Evolutionary conservation across 2,797 vertebrate genomes (phyloP).

Genomic region (Semaprochilodus insignis): DNA sequence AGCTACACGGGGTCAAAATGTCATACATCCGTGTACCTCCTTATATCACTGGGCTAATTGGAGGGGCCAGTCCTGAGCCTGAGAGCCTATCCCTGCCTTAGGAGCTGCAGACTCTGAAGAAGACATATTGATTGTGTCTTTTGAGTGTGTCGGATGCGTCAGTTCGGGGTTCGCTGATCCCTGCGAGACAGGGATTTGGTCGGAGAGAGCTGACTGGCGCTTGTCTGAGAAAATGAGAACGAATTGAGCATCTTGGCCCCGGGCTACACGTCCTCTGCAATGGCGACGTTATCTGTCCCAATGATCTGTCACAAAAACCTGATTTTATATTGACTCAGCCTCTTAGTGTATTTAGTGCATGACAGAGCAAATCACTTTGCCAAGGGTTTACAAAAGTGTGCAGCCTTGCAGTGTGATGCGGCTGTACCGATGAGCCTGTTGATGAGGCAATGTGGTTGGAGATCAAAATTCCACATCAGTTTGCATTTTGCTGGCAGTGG

Average conservation of each 20-base stretch:
- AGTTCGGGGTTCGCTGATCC: slow-evolving; percentile 42
- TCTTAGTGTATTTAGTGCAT: slow-evolving; percentile 21
- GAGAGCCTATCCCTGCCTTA: slow-evolving; percentile 18
- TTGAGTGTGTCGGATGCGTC: slow-evolving; percentile 67
- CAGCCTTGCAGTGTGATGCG: neutral
- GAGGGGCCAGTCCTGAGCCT: neutral
- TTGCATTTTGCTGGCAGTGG: neutral
- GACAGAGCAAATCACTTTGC: neutral
- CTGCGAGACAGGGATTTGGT: slow-evolving; percentile 58
- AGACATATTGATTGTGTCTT: slow-evolving; percentile 67
- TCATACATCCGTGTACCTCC: slow-evolving; percentile 2
- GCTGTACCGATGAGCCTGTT: neutral
- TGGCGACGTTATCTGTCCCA: slow-evolving; percentile 43
- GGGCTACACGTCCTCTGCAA: slow-evolving; percentile 24
- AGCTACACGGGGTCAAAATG: neutral
- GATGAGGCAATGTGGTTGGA: neutral
- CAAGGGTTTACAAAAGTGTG: neutral
- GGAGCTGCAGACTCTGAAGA: slow-evolving; percentile 64
- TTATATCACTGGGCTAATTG: slow-evolving; percentile 26
- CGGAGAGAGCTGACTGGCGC: slow-evolving; percentile 49
- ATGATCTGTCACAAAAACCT: slow-evolving; percentile 46
- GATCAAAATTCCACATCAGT: neutral
- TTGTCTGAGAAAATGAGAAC: slow-evolving; percentile 53
- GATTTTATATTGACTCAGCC: slow-evolving; percentile 49
- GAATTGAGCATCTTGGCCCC: slow-evolving; percentile 41